Evolutionary conservation across 2,888 invertebrate genomes (phyloP), one percentile per base, ranked within the genome.

Genomic region (Meiosimyza decipiens): DNA sequence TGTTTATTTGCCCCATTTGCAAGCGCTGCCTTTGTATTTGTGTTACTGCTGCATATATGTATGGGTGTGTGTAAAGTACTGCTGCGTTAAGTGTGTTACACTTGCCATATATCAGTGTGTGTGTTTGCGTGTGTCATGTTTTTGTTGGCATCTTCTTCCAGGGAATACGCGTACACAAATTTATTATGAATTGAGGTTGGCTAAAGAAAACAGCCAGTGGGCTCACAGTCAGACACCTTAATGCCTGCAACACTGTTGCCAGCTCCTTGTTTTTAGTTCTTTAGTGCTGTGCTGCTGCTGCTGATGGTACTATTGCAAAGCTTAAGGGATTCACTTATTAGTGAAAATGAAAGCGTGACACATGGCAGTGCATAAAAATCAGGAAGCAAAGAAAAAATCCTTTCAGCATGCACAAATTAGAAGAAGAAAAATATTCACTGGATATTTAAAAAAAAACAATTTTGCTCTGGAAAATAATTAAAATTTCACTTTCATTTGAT

Each of bases 181-280:
- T 83, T 83, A 83, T 84, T 84, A 84, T 84, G 85, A 83, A 84
- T 84, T 83, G 84, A 83, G 83, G 84, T 84, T 84, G 83, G 79
- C 79, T 81, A 77, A 74, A 73, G 74, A 74, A 62, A 72, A 59
- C 54, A 50, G 15, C 49, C 15, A 52, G 16, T 50, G 12, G 63
- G 57, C 16, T 15, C 15, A 28, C 5, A n/a, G 6, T 50, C 68
- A 75, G 77, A 77, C 78, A 80, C 75, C 78, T 59, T 52, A 60
- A 59, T 54, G 71, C 74, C 66, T 66, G 69, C 71, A 72, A 55
- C 71, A 74, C 73, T 78, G 78, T 77, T 78, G 69, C 50, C 59
- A 51, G 73, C 76, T 71, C 47, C 22, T 40, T 66, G 22, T 68
- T 67, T 51, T 62, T 67, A 47, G 13, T 65, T 11, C 47, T 57